Conservation (phyloP, 2,797 vertebrate species). For the Enteromius radiatus region DNA sequence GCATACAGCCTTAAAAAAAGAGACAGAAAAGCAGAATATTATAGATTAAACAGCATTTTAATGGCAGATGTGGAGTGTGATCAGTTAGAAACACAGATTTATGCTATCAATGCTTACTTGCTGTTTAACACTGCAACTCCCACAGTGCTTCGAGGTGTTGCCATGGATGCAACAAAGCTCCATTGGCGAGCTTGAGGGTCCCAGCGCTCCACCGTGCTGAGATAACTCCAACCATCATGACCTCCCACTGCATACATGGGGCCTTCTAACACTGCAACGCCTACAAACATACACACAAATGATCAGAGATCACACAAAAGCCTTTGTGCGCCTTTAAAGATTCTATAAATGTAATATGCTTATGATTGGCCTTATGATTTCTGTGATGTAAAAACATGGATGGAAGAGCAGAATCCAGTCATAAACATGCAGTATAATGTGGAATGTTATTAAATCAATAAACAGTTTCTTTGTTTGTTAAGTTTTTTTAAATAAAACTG, state of each 20-base stretch:
- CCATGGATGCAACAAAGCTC: conserved; percentile 99
- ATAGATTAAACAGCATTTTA: not conserved
- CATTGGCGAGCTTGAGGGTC: conserved; percentile 97
- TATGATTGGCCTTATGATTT: not conserved
- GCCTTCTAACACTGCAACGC: conserved; percentile 93
- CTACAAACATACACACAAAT: conserved; percentile 67
- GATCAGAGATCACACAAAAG: not conserved
- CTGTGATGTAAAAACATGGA: not conserved
- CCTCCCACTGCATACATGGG: conserved; percentile 98
- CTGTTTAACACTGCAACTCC: conserved; percentile 93
- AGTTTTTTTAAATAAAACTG: not conserved
- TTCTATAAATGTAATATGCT: not conserved
- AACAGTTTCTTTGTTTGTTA: too few species aligned
- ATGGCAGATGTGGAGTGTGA: not conserved
- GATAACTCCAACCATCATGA: conserved; percentile 98
- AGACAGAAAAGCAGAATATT: not conserved
- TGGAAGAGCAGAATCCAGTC: not conserved
- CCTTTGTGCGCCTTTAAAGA: not conserved
- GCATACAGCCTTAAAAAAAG: conserved; percentile 87
- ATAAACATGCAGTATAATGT: not conserved
- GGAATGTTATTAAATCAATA: not conserved
- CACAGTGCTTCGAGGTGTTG: conserved; percentile 95
- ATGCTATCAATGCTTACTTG: conserved; percentile 83
- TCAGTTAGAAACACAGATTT: not conserved
- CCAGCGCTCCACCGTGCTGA: conserved; percentile 95